Conservation (phyloP, 2,797 vertebrate genomes). For the Pseudomugil gertrudae region DNA sequence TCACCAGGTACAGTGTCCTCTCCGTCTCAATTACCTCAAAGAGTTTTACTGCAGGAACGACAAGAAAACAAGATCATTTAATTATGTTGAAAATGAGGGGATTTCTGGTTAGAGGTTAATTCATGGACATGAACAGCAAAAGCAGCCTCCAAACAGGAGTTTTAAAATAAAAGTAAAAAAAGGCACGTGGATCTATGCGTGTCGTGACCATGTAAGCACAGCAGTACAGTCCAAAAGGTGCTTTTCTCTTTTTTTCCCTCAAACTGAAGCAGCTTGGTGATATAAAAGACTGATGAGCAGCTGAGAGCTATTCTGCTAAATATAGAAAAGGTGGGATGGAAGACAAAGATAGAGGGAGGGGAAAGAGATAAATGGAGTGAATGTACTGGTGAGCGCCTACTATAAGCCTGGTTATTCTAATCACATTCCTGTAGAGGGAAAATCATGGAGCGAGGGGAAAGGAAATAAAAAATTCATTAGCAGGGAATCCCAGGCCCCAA, state of each 20-base stretch:
- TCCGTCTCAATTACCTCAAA: constrained; percentile 99
- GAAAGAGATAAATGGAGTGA: constrained; percentile 11
- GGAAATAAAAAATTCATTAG: constrained; percentile 43
- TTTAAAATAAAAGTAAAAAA: neutral
- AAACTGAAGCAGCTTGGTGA: constrained; percentile 25
- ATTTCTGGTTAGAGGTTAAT: constrained; percentile 19
- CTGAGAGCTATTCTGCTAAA: constrained; percentile 59
- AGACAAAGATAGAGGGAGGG: constrained; percentile 34
- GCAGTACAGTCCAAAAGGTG: constrained; percentile 17
- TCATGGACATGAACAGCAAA: constrained; percentile 15
- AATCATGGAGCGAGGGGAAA: constrained; percentile 16
- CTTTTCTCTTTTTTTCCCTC: constrained; percentile 1
- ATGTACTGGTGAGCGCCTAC: constrained; percentile 24
- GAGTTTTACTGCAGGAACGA: constrained; percentile 86
- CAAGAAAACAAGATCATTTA: constrained; percentile 13
- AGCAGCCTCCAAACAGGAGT: constrained; percentile 10
- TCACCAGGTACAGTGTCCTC: constrained; percentile 98
- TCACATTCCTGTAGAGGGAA: constrained; percentile 42
- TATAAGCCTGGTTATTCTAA: constrained; percentile 42
- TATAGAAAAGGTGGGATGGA: constrained; percentile 69
- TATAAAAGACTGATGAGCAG: constrained; percentile 48
- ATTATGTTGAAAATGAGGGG: constrained; percentile 15
- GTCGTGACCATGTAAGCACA: constrained; percentile 24
- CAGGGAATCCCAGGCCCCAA: constrained; percentile 28
- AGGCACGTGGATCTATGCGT: constrained; percentile 23